These are phyloP conservation scores for Synergus gifuensis DNA, from an alignment of 2,888 invertebrate genomes.

Conservation along the genomic window DNA sequence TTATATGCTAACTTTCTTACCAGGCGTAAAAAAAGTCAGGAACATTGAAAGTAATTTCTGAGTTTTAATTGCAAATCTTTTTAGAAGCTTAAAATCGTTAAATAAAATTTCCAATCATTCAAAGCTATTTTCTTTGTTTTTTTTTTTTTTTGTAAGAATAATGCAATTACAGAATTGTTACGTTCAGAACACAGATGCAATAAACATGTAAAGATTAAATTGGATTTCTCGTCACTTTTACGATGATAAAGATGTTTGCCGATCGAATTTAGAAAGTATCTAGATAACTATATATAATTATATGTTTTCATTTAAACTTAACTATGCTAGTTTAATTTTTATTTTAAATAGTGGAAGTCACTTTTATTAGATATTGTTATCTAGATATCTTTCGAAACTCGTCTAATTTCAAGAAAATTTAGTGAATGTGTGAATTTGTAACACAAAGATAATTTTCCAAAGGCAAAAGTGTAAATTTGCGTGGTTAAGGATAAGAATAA, in stretches of 20 bases:
- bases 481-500: slow-evolving; percentile 18
- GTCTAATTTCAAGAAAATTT: slow-evolving; percentile 9
- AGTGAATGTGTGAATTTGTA: slow-evolving; percentile 28
- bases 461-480: slow-evolving; percentile 11
- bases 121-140: slow-evolving; percentile 32
- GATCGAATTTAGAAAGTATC: slow-evolving; percentile 20
- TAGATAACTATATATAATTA: slow-evolving; percentile 2
- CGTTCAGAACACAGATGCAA: slow-evolving; percentile 46
- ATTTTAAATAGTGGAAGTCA: slow-evolving; percentile 12
- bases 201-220: slow-evolving; percentile 50
- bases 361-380: neutral
- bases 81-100: neutral
- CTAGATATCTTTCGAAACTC: slow-evolving; percentile 43
- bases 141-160: slow-evolving; percentile 36
- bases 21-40: neutral
- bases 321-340: slow-evolving; percentile 5
- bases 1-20: neutral
- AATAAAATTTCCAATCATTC: slow-evolving; percentile 23
- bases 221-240: slow-evolving; percentile 6
- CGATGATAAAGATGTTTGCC: slow-evolving; percentile 1
- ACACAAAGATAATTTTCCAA: slow-evolving; percentile 44
- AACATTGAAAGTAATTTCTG: neutral
- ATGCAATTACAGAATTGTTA: slow-evolving; percentile 41
- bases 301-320: neutral
- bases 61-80: neutral